These are phyloP conservation scores for Holothuria scabra DNA, from an alignment of 53 echinoderm and acorn worm genomes.

Conservation along the genomic window DNA sequence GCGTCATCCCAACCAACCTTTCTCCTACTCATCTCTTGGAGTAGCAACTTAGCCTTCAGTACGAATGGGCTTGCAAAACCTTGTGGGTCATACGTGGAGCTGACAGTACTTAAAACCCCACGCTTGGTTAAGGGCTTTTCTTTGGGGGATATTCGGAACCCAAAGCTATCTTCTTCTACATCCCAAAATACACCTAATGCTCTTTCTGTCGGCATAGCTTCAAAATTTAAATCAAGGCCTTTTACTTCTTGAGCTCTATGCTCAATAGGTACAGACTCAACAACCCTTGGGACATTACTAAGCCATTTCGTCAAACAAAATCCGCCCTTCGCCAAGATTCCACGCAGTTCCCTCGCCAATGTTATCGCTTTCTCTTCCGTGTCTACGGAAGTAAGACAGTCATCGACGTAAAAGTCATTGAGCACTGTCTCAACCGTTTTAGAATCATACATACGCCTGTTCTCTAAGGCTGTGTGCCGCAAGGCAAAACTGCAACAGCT, in stretches of 20 bases:
- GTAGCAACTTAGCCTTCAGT: slow-evolving; percentile 39
- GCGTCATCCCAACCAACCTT: slow-evolving; percentile 72
- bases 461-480: slow-evolving; percentile 39
- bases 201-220: slow-evolving; percentile 55
- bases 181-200: slow-evolving; percentile 49
- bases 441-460: neutral
- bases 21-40: slow-evolving; percentile 48
- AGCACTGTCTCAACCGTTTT: slow-evolving; percentile 52
- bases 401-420: slow-evolving; percentile 76
- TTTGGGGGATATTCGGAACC: slow-evolving; percentile 17
- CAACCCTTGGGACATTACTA: slow-evolving; percentile 54
- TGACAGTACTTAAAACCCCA: slow-evolving; percentile 45
- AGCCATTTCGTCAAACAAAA: slow-evolving; percentile 68
- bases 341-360: slow-evolving; percentile 32
- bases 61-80: slow-evolving; percentile 44
- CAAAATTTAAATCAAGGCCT: slow-evolving; percentile 54
- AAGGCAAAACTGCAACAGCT: slow-evolving; percentile 44
- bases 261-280: slow-evolving; percentile 48
- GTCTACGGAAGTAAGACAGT: slow-evolving; percentile 65
- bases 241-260: slow-evolving; percentile 50
- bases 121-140: slow-evolving; percentile 43
- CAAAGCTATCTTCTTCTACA: slow-evolving; percentile 36
- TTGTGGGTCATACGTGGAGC: slow-evolving; percentile 52
- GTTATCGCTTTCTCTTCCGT: slow-evolving; percentile 56
- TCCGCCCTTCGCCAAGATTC: slow-evolving; percentile 56